These are phyloP conservation scores for Tretioscincus oriximinensis DNA, from an alignment of 2,113 vertebrate genomes.

Conservation along the genomic window DNA sequence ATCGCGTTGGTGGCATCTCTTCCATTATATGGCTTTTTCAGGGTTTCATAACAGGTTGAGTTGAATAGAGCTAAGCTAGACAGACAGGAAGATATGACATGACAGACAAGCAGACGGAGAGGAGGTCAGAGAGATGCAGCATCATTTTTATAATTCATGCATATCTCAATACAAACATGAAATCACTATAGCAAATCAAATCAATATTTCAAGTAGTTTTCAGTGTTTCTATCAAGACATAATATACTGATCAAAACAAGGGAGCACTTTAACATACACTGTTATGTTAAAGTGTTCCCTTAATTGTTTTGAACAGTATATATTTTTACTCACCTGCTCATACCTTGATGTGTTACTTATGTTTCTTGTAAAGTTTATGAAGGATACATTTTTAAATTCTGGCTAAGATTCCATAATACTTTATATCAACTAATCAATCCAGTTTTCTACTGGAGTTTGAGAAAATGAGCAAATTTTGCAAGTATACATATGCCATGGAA, in stretches of 20 bases:
- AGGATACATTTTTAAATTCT: neutral
- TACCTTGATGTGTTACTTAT: neutral
- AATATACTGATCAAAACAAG: neutral
- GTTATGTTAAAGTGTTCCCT: too few relatives aligned
- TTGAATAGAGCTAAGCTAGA: slow-evolving; percentile 1
- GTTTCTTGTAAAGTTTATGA: neutral
- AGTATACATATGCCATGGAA: neutral
- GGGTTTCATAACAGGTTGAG: slow-evolving; percentile 44
- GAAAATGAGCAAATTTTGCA: neutral
- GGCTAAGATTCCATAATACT: neutral
- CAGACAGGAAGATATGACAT: neutral
- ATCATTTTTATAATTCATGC: neutral
- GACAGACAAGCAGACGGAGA: neutral
- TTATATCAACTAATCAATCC: neutral
- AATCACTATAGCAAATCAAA: slow-evolving; percentile 48
- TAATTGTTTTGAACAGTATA: too few relatives aligned
- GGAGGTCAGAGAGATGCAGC: too few relatives aligned
- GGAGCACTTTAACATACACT: too few relatives aligned
- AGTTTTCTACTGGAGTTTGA: neutral
- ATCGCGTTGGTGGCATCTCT: neutral
- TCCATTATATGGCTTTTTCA: slow-evolving; percentile 41
- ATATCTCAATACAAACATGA: slow-evolving; percentile 48
- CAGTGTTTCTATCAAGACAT: neutral
- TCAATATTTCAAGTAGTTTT: slow-evolving; percentile 50
- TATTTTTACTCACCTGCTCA: neutral